phyloP scores from a whole-genome alignment of 2,113 vertebrate species.

The Aegypius monachus region DNA sequence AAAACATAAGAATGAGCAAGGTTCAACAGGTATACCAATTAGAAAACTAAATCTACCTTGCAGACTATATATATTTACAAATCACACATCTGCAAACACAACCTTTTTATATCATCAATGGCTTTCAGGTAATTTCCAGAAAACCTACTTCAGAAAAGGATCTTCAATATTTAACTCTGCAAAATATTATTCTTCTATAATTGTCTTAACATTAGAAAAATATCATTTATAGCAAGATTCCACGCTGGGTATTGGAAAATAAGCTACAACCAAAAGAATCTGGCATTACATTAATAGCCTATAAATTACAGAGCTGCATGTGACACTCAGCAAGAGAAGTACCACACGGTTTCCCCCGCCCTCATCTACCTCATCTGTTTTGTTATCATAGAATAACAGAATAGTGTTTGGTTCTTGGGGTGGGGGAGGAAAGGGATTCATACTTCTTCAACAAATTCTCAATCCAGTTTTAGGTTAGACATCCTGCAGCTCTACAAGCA shows the following conservation, averaged over 20 bases:
- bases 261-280: neutral
- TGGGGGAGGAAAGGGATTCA: neutral
- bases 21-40: neutral
- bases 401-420: neutral
- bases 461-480: neutral
- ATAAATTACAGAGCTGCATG: neutral
- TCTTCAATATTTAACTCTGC: neutral
- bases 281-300: neutral
- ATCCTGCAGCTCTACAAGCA: neutral
- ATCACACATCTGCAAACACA: neutral
- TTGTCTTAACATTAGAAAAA: neutral
- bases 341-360: neutral
- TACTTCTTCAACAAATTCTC: neutral
- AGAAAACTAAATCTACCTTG: neutral
- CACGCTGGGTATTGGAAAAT: neutral
- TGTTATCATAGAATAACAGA: neutral
- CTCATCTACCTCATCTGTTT: neutral
- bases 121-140: neutral
- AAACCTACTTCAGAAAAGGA: neutral
- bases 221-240: neutral
- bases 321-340: neutral
- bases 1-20: neutral
- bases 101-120: neutral
- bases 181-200: neutral
- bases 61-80: neutral